Evolutionary conservation across 2,113 vertebrate genomes (phyloP).

Genomic region (Oncorhynchus kisutch): DNA sequence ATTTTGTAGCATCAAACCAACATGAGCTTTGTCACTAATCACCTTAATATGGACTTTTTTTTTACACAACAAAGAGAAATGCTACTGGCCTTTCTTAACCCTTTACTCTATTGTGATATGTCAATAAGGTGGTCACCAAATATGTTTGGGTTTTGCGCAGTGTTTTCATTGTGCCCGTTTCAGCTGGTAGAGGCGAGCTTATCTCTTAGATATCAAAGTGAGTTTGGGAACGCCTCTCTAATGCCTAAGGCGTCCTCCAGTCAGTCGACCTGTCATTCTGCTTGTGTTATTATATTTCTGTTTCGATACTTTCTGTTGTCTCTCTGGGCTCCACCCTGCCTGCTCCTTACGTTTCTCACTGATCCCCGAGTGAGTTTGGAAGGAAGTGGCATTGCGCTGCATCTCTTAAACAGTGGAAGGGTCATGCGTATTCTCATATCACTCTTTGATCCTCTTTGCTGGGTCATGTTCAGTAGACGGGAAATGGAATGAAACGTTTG

Average conservation of each 20-base stretch:
- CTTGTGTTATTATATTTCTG: background rate
- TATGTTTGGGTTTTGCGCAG: conserved; percentile 22
- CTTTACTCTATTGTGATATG: conserved; percentile 47
- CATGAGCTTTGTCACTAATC: conserved; percentile 19
- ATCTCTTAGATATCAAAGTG: background rate
- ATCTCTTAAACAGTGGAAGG: conserved; percentile 20
- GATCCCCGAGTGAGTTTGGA: background rate
- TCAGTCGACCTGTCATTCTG: background rate
- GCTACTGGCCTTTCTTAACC: conserved; percentile 36
- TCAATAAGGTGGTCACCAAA: conserved; percentile 32
- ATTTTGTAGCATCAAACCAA: conserved; percentile 49
- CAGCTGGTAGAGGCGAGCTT: background rate
- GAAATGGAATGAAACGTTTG: no score
- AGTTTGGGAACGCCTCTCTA: background rate
- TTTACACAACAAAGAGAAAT: background rate
- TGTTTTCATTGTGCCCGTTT: conserved; percentile 14
- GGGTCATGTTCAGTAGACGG: conserved; percentile 20
- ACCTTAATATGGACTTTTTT: background rate
- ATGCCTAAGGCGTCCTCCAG: background rate
- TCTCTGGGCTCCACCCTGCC: background rate
- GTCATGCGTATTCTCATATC: conserved; percentile 38
- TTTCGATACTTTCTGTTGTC: background rate
- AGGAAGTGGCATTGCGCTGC: background rate
- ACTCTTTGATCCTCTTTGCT: conserved; percentile 73
- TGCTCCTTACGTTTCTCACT: background rate